Conservation (phyloP, 2,888 invertebrate species). For the Plebejus argus region DNA sequence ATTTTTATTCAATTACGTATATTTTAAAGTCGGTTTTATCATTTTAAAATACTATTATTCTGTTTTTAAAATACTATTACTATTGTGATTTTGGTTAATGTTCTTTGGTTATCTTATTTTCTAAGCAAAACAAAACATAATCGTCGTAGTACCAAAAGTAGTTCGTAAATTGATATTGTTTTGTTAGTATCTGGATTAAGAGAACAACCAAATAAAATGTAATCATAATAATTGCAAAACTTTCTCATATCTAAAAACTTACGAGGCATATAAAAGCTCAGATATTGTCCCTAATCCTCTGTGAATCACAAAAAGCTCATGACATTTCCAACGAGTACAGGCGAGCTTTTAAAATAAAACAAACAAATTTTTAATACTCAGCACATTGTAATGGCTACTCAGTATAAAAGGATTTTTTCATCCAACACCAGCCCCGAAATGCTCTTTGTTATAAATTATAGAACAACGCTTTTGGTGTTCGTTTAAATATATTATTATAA, state of each 20-base stretch:
- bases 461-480: not conserved
- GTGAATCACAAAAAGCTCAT: slow-evolving; percentile 27
- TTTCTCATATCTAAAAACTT: not conserved
- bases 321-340: slow-evolving; percentile 22
- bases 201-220: too few relatives aligned
- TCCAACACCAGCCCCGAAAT: slow-evolving; percentile 17
- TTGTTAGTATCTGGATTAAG: too few relatives aligned
- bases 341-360: slow-evolving; percentile 29
- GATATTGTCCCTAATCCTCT: slow-evolving; percentile 17
- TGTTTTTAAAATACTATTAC: too few relatives aligned
- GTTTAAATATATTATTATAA: not conserved
- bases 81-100: too few relatives aligned
- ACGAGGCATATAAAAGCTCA: slow-evolving; percentile 18
- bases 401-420: slow-evolving; percentile 29
- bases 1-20: too few relatives aligned
- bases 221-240: not conserved
- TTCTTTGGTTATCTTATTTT: too few relatives aligned
- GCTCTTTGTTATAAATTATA: slow-evolving; percentile 20
- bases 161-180: too few relatives aligned
- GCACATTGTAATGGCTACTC: slow-evolving; percentile 25
- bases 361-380: slow-evolving; percentile 27
- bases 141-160: too few relatives aligned
- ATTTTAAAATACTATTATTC: too few relatives aligned
- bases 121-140: too few relatives aligned
- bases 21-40: too few relatives aligned